Evolutionary conservation across 2,888 invertebrate genomes (phyloP), one percentile per base, ranked within the genome.

Genomic region (Hetaerina titia): DNA sequence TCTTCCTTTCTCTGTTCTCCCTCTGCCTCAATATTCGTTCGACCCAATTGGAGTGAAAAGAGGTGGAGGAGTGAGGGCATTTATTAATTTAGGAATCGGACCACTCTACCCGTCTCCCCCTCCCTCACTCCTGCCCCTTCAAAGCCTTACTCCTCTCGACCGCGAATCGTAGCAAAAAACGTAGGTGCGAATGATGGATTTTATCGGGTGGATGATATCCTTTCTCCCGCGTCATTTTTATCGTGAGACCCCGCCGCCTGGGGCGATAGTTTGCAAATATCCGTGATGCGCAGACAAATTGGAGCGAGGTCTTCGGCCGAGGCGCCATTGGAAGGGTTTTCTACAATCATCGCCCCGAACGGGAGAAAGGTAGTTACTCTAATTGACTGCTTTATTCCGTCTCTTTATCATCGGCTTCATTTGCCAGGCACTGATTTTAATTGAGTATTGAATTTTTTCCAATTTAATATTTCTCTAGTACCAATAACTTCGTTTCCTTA

Each of bases 251-350:
- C 74, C 74, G 25, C 74, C 9, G 2, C 4, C 22, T 31, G 25
- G 81, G 13, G 13, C 81, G 81, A 31, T 25, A 25, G 22, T 8
- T 22, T n/a, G 45, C 81, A 2, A 81, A 31, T 81, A 81, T 81
- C 81, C 81, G 81, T 31, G 81, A 81, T 81, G 81, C 13, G 81
- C 81, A 31, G 81, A 81, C 31, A 31, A 81, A 81, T 81, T 81
- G 81, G 25, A 11, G 31, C 31, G 31, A 74, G 81, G n/a, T n/a
- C 8, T 22, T 22, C 22, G n/a, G 69, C 9, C 69, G 9, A 8
- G 22, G n/a, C 69, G 13, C 81, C 81, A 2, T 9, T 11, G 25
- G 81, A 11, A 11, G 11, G 22, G 4, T 7, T 13, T 81, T 81
- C 81, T 11, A 31, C 81, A 4, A 81, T 69, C 69, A 22, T 31